phyloP scores from a whole-genome alignment of 2,888 invertebrate genomes.

The Caenorhabditis sulstoni region DNA sequence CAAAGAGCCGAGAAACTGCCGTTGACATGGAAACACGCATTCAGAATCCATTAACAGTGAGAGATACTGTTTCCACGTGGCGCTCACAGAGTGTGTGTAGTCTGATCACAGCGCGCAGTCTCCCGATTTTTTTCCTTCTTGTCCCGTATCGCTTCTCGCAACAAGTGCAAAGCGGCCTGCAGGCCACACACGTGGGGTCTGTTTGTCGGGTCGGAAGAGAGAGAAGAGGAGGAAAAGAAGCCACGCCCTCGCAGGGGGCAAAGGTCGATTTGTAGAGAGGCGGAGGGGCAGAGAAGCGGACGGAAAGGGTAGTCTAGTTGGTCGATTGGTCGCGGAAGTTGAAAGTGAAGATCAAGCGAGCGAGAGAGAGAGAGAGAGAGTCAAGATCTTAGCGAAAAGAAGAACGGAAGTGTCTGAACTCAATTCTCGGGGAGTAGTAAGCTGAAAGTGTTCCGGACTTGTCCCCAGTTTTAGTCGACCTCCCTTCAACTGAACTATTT shows the following conservation, averaged over 20 bases:
- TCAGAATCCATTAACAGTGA: no score
- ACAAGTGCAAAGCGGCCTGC: slow-evolving; percentile 41
- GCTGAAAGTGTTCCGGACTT: no score
- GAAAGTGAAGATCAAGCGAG: background rate
- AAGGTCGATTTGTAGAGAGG: slow-evolving; percentile 35
- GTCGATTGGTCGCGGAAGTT: slow-evolving; percentile 12
- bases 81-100: slow-evolving; percentile 10
- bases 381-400: background rate
- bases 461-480: no score
- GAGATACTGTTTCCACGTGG: no score
- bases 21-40: no score
- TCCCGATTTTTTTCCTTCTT: background rate
- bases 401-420: background rate
- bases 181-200: slow-evolving; percentile 51
- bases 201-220: slow-evolving; percentile 35
- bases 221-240: slow-evolving; percentile 1
- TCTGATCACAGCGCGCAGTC: slow-evolving; percentile 9
- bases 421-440: background rate
- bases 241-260: slow-evolving; percentile 45
- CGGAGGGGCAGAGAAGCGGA: slow-evolving; percentile 12
- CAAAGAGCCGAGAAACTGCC: no score
- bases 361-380: background rate
- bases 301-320: slow-evolving; percentile 34
- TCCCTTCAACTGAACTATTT: no score
- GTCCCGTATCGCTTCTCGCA: slow-evolving; percentile 4